Base-by-base conservation (phyloP, 1,140 invertebrate genomes). In the Trichonephila clavata region DNA sequence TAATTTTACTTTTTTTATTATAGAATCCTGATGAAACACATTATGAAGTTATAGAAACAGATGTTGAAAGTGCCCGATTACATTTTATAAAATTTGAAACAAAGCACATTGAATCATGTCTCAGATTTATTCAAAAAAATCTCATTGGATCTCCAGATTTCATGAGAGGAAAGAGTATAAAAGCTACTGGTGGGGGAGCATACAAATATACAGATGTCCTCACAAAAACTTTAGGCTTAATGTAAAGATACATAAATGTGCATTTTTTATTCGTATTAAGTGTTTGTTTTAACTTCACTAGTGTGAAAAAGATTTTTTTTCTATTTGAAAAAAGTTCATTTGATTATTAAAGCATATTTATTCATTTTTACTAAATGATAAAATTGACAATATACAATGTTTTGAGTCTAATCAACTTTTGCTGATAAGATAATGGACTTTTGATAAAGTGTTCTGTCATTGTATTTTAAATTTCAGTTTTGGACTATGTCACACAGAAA, bases 31-130 rank as follows among this genome's bases (percentile, higher is more conserved):
- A 89, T 39, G 86, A 94, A 59, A 21, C 61, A 10, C 93, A 94
- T 65, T 95, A 95, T 71, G 92, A 95, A 77, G 95, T 95, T 61
- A 94, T 94, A 68, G 94, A 94, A 92, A 92, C 81, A 24, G 90
- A 92, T 57, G 93, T 94, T 18, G 96, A 97, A 95, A 96, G 96
- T 32, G 96, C 96, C 61, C 95, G 97, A 94, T 95, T 98, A 0
- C 97, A 98, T 95, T 98, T 98, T 96, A 96, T 98, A 86, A 98
- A 98, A 95, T 98, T 98, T 96, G 97, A 98, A 95, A 97, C 97
- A 0, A 97, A 97, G 95, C 97, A 97, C 94, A 97, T 98, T 93
- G 97, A 97, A 95, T 96, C 96, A 90, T 97, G 97, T 95, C 96
- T 98, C 65, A 97, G 97, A 95, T 98, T 97, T 95, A 97, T 98